Base-by-base conservation (phyloP, 2,113 vertebrate species). In the Beaufortia kweichowensis region DNA sequence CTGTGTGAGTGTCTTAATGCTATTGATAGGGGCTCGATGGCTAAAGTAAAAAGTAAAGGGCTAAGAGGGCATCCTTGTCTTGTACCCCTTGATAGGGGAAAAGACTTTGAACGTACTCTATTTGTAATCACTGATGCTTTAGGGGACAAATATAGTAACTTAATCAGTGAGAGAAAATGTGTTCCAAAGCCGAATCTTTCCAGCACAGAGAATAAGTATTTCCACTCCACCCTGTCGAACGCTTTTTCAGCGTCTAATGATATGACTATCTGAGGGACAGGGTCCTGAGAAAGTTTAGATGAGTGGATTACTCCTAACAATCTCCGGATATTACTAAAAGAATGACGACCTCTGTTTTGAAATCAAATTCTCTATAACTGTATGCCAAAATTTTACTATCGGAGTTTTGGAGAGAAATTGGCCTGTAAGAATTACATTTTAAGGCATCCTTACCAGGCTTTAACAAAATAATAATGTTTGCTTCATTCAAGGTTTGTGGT, bases 401-500 rank as follows among this genome's bases (percentile, higher is more conserved):
- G 0, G 41, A 46, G 8, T 50, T 50, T 29, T 53, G 15, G 2
- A 69, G 66, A n/a, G 41, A 50, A 4, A 53, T 12, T 21, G 50
- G 67, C 11, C 67, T 56, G 9, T 70, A 70, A 56, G 67, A 70
- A 70, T 21, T 55, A 56, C 28, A 56, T n/a, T 50, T 31, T 19
- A 55, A 10, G 23, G 67, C 10, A 55, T 70, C 50, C 14, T 55
- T 70, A 12, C n/a, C 48, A 21, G 10, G 19, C 33, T 70, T 70
- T 21, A 56, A 31, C 15, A 70, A 31, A 21, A 70, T 19, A 10
- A n/a, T 21, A 55, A 70, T 71, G 19, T 31, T 33, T 55, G 50
- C 68, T 55, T 71, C 24, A 14, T 50, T 71, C 11, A 71, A 55
- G 9, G 29, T 53, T 31, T 53, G 26, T 23, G 68, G 68, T 14